These are phyloP conservation scores for Novumbra hubbsi DNA, from an alignment of 2,797 vertebrate genomes.

Conservation along the genomic window DNA sequence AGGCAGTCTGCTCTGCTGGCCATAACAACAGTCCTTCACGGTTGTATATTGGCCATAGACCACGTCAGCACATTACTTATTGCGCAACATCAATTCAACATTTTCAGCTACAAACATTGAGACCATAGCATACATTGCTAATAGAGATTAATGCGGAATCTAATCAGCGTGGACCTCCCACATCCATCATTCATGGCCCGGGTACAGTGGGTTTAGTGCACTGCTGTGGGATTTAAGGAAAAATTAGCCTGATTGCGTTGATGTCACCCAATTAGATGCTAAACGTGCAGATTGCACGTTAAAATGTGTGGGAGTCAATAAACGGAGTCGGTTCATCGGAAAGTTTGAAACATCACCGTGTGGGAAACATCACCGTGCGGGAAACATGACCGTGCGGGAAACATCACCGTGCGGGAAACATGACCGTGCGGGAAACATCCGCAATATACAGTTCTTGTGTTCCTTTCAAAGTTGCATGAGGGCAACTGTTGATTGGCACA, in stretches of 20 bases:
- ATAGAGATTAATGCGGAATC: conserved; percentile 69
- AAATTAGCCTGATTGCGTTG: neutral
- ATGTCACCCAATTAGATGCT: conserved; percentile 17
- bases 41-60: no score
- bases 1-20: no score
- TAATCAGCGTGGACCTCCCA: conserved; percentile 31
- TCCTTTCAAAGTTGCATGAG: conserved; percentile 22
- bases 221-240: neutral
- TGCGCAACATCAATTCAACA: conserved; percentile 62
- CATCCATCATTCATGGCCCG: conserved; percentile 50
- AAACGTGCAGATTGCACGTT: conserved; percentile 25
- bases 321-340: neutral
- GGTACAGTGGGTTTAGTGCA: conserved; percentile 13
- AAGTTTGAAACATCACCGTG: no score
- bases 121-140: conserved; percentile 45
- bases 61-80: no score
- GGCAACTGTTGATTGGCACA: conserved; percentile 9
- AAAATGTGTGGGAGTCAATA: conserved; percentile 3
- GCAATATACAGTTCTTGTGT: conserved; percentile 6
- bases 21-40: no score
- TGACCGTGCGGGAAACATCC: no score
- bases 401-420: no score
- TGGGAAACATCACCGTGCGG: no score
- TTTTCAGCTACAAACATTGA: conserved; percentile 68
- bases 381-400: no score